Evolutionary conservation across 2,113 vertebrate species (phyloP).

Genomic region (Ploceus nigricollis): DNA sequence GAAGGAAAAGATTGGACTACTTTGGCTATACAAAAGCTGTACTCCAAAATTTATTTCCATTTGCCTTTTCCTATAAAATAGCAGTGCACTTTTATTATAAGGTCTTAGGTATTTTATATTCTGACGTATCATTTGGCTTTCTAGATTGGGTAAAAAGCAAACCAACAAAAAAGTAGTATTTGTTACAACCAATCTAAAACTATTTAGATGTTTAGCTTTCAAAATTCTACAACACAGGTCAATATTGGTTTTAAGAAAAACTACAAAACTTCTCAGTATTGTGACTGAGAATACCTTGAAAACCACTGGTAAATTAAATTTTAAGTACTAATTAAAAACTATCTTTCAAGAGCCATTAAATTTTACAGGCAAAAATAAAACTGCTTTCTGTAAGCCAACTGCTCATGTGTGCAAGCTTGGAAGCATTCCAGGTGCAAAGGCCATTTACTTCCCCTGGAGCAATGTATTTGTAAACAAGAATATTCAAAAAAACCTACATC

Average conservation of each 20-base stretch:
- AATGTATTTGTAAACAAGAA: neutral
- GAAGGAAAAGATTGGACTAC: neutral
- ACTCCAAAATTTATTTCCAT: neutral
- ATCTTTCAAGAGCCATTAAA: neutral
- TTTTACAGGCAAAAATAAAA: conserved; percentile 8
- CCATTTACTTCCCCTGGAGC: neutral
- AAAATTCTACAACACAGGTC: neutral
- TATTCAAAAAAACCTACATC: neutral
- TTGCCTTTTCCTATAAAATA: neutral
- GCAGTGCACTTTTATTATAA: neutral
- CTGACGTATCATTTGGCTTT: neutral
- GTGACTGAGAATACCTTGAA: neutral
- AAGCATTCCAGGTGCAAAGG: neutral
- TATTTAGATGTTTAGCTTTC: neutral
- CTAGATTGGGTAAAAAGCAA: neutral
- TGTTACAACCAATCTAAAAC: neutral
- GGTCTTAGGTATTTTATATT: neutral
- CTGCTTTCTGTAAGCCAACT: neutral
- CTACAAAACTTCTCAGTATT: neutral
- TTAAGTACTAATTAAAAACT: neutral
- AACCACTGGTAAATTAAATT: neutral
- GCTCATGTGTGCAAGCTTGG: neutral
- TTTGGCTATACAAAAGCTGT: neutral
- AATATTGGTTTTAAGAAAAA: neutral
- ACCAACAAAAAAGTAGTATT: neutral